These are phyloP conservation scores for Acanthurus leucopareius DNA, from an alignment of 2,797 vertebrate species.

Conservation along the genomic window DNA sequence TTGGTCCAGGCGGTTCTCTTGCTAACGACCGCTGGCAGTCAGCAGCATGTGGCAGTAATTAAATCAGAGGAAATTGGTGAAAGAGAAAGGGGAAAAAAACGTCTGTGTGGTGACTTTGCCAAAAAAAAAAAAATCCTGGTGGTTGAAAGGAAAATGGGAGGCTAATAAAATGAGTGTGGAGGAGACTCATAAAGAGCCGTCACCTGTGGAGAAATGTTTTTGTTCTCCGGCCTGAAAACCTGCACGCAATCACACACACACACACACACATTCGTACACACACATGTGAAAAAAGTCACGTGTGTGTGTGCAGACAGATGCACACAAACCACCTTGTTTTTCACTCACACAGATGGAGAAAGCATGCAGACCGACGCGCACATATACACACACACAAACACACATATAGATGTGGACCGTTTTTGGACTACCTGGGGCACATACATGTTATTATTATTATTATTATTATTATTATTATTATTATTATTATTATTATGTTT, in stretches of 20 bases:
- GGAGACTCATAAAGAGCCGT: conserved; percentile 72
- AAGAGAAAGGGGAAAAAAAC: conserved; percentile 6
- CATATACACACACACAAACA: not conserved
- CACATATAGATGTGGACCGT: not conserved
- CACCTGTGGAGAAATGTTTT: conserved; percentile 76
- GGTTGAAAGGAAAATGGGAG: conserved; percentile 73
- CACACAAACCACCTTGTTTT: conserved; percentile 20
- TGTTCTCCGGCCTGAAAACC: conserved; percentile 62
- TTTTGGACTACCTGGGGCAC: not conserved
- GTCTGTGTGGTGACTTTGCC: conserved; percentile 55
- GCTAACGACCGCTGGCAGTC: conserved; percentile 88
- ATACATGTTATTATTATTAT: no score
- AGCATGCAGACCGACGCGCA: conserved; percentile 30
- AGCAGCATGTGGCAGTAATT: conserved; percentile 90
- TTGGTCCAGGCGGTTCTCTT: conserved; percentile 53
- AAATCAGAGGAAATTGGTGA: conserved; percentile 83
- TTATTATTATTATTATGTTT: no score
- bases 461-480: no score
- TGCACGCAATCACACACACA: conserved; percentile 19
- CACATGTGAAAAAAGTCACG: not conserved
- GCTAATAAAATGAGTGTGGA: conserved; percentile 74
- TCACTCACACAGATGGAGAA: conserved; percentile 50
- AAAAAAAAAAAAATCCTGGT: conserved; percentile 38
- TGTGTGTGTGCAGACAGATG: conserved; percentile 19
- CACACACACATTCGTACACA: conserved; percentile 22